These are phyloP conservation scores for Oreochromis spilurus DNA, from an alignment of 2,113 vertebrate genomes.

Conservation along the genomic window DNA sequence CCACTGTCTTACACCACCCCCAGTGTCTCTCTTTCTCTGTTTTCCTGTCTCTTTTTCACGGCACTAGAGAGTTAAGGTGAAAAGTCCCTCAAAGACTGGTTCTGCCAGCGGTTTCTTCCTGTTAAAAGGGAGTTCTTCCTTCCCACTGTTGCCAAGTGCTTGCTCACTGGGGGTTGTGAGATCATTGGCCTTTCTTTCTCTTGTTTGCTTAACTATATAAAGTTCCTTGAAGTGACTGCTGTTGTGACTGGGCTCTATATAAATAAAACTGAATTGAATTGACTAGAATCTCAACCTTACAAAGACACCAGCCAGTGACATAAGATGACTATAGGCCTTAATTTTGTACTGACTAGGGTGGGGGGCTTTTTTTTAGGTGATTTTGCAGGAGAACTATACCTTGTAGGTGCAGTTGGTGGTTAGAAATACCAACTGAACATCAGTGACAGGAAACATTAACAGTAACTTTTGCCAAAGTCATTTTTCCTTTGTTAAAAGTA, in stretches of 20 bases:
- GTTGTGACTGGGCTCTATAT: background rate
- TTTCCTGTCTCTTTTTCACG: background rate
- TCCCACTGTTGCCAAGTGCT: background rate
- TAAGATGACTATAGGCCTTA: background rate
- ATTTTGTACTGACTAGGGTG: background rate
- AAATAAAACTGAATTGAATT: background rate
- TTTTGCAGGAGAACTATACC: background rate
- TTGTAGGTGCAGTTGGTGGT: background rate
- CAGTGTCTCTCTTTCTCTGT: background rate
- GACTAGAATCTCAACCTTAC: background rate
- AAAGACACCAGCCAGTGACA: background rate
- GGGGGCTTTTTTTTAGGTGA: accelerated
- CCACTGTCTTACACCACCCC: accelerated
- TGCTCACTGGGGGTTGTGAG: background rate
- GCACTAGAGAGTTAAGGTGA: background rate
- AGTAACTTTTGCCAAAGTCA: background rate
- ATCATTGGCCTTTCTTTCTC: background rate
- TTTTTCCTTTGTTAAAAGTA: background rate
- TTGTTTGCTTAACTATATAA: background rate
- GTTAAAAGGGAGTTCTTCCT: background rate
- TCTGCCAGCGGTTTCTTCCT: background rate
- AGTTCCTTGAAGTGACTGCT: background rate
- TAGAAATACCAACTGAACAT: background rate
- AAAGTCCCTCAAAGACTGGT: background rate
- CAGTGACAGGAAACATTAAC: background rate